Conservation (phyloP, 2,888 invertebrate genomes). For the Orchestes rusci region DNA sequence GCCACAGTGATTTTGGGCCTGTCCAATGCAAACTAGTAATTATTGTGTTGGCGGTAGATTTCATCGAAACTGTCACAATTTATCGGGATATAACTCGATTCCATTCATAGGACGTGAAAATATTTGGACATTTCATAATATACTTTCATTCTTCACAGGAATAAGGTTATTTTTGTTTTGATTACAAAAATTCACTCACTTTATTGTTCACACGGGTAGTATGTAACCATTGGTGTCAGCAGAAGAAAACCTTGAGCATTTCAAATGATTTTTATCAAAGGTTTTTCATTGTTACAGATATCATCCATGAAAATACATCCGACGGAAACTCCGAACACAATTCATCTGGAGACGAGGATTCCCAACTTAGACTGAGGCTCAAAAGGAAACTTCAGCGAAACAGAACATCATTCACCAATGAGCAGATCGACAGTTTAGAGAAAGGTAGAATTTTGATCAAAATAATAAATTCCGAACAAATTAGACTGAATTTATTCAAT, state of each 20-base stretch:
- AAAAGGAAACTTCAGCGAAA: conserved; percentile 96
- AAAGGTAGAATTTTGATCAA: conserved; percentile 81
- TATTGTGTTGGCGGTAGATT: conserved; percentile 44
- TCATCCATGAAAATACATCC: conserved; percentile 67
- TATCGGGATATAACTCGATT: conserved; percentile 6
- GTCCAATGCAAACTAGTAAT: conserved; percentile 42
- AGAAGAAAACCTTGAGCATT: too few species aligned
- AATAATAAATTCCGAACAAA: too few species aligned
- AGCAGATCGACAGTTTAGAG: conserved; percentile 97
- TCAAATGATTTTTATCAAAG: too few species aligned
- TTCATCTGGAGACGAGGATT: conserved; percentile 84
- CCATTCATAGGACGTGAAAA: too few species aligned
- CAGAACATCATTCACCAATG: conserved; percentile 96
- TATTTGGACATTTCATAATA: too few species aligned
- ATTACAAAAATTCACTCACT: too few species aligned
- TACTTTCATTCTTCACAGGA: too few species aligned
- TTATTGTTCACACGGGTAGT: too few species aligned
- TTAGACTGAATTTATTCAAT: too few species aligned
- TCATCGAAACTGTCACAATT: conserved; percentile 23
- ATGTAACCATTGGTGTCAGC: too few species aligned
- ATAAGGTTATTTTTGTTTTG: too few species aligned
- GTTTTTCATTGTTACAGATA: conserved; percentile 42
- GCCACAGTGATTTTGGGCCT: conserved; percentile 38
- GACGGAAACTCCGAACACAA: conserved; percentile 89
- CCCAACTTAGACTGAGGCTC: conserved; percentile 84